Conservation (phyloP, 1,140 invertebrate species). For the Ips typographus region DNA sequence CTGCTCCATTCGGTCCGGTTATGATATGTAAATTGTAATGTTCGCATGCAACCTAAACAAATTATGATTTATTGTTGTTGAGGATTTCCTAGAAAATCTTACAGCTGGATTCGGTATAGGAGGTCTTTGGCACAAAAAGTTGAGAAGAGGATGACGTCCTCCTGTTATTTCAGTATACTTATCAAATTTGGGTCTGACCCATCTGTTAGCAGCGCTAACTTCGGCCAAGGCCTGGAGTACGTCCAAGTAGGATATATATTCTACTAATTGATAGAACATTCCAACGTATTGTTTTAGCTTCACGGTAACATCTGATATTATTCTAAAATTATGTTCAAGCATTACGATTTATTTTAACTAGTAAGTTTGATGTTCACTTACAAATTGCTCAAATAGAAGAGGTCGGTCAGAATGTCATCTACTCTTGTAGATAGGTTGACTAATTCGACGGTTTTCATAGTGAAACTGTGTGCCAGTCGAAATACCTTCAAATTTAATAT, state of each 20-base stretch:
- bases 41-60: conserved; percentile 64
- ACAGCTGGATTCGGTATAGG: conserved; percentile 78
- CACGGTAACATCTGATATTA: conserved; percentile 62
- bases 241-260: conserved; percentile 78
- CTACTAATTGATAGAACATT: conserved; percentile 77
- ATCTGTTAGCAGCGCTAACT: conserved; percentile 61
- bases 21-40: conserved; percentile 79
- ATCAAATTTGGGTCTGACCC: conserved; percentile 71
- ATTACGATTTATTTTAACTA: background rate
- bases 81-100: conserved; percentile 45
- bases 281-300: conserved; percentile 68
- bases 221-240: conserved; percentile 73
- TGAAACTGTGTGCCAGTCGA: conserved; percentile 46
- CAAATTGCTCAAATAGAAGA: conserved; percentile 79
- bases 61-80: background rate
- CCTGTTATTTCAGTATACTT: conserved; percentile 66
- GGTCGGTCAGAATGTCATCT: conserved; percentile 72
- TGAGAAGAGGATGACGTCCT: conserved; percentile 78
- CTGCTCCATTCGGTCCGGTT: conserved; percentile 92
- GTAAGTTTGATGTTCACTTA: conserved; percentile 53
- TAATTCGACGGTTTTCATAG: conserved; percentile 78
- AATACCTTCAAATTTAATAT: conserved; percentile 38
- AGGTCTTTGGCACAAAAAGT: conserved; percentile 59
- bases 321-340: conserved; percentile 50
- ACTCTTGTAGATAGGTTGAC: conserved; percentile 69